These are phyloP conservation scores for Drosophila formosana DNA, from an alignment of 2,888 invertebrate genomes.

Conservation along the genomic window DNA sequence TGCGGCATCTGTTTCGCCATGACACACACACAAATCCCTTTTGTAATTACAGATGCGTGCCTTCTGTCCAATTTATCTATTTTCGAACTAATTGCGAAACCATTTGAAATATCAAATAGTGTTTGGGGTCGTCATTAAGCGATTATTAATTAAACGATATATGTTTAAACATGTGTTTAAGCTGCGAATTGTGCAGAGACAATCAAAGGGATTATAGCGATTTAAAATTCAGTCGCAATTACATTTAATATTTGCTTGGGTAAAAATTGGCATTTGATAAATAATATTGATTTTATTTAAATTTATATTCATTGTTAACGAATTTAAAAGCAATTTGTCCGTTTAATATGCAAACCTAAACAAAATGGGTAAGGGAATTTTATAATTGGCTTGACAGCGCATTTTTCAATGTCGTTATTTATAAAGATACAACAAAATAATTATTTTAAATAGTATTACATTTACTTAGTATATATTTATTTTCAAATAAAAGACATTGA, in stretches of 20 bases:
- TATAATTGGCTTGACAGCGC: too few species aligned
- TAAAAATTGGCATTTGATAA: background rate
- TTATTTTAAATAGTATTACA: background rate
- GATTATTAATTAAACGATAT: conserved; percentile 21
- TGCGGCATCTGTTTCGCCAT: conserved; percentile 1
- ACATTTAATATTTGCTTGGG: background rate
- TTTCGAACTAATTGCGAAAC: conserved; percentile 26
- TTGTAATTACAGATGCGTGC: conserved; percentile 31
- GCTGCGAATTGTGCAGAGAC: background rate
- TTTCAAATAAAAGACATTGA: too few species aligned
- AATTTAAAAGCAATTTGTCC: background rate
- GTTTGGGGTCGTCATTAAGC: background rate
- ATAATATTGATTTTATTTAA: background rate
- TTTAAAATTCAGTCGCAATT: too few species aligned
- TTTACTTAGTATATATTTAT: too few species aligned
- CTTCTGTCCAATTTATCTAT: conserved; percentile 2
- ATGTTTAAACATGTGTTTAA: conserved; percentile 7
- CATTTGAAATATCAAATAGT: conserved; percentile 20
- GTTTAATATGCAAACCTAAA: background rate
- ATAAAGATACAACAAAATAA: background rate
- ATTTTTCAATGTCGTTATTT: background rate
- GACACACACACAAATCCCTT: conserved; percentile 4
- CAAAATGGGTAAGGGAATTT: background rate
- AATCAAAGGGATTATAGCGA: background rate
- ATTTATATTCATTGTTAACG: background rate